Evolutionary conservation across 2,888 invertebrate species (phyloP), one percentile per base, ranked within the genome.

Genomic region (Ctenicera cuprea): DNA sequence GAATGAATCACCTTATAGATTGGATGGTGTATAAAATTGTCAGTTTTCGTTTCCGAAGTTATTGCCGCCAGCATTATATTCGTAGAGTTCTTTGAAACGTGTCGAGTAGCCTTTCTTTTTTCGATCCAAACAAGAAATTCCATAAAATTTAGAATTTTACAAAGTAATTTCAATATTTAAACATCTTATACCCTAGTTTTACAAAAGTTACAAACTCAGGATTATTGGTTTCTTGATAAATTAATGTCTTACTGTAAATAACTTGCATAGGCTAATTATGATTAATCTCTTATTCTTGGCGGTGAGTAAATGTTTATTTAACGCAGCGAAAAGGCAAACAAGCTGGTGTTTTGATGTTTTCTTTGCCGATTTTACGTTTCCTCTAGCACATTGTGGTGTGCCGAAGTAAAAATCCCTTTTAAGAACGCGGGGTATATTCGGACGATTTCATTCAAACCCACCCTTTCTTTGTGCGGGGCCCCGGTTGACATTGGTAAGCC

Each of bases 1-100:
- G 68, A 73, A 68, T 73, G 73, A 73, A 73, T 73, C 73, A 73
- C 68, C 68, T 73, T 68, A 73, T 73, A 73, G 73, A 73, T 73
- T 73, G 73, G 73, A 73, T 73, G 68, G 68, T 72, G 62, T 66
- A 72, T 72, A 72, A 72, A 72, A 72, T 72, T 72, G 72, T 61
- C 61, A 66, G 70, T 59, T 72, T 72, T 72, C 72, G 66, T 65
- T 71, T 45, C 61, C 50, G 61, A 66, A 65, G 71, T 71, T 66
- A 71, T 71, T 66, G 71, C 65, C 64, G 22, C 22, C 7, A 50
- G 59, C 71, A 65, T 66, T 50, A 71, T 43, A 70, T 71, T 66
- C 59, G 14, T 41, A 50, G 52, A 52, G 37, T 71, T 20, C 48
- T 43, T 63, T 59, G 30, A 66, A 37, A 14, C 20, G 54, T 18